Percentiles rank a stretch among this genome's conserved stretches.
These are phyloP conservation scores for Protonibea diacanthus DNA, from an alignment of 2,797 vertebrate genomes.

Conservation along the genomic window DNA sequence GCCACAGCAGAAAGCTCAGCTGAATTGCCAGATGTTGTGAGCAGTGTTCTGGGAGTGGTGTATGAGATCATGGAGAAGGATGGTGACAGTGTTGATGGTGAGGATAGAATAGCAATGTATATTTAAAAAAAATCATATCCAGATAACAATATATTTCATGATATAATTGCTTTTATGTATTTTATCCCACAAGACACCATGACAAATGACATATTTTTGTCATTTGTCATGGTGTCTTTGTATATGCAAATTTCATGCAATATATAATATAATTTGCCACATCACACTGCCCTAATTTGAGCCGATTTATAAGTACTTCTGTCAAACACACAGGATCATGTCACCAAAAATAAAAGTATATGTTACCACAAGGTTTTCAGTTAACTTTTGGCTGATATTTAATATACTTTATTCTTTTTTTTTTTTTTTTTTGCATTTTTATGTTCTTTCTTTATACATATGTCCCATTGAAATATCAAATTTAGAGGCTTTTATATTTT, in stretches of 20 bases:
- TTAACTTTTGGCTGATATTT: neutral
- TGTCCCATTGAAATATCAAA: neutral
- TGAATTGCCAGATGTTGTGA: slow-evolving; percentile 86
- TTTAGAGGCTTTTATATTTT: neutral
- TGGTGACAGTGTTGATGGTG: slow-evolving; percentile 63
- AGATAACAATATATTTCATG: too few species aligned
- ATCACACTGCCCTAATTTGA: too few species aligned
- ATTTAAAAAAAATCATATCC: too few species aligned
- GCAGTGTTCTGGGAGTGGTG: slow-evolving; percentile 84
- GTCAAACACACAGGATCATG: neutral
- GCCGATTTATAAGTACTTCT: neutral
- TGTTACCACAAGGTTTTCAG: neutral
- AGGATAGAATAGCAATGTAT: slow-evolving; percentile 20
- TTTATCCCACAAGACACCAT: too few species aligned
- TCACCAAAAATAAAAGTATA: neutral
- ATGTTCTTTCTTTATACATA: neutral
- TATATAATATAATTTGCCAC: too few species aligned
- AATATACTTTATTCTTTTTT: neutral
- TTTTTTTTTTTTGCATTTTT: neutral
- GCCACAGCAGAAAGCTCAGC: slow-evolving; percentile 61
- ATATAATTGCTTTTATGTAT: too few species aligned
- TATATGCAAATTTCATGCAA: too few species aligned
- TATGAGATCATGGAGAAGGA: slow-evolving; percentile 74
- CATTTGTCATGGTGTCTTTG: too few species aligned
- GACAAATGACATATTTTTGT: too few species aligned